Percentiles rank a stretch among this genome's conserved stretches.
Evolutionary conservation across 2,113 vertebrate species (phyloP).

Genomic region (Ahaetulla prasina): DNA sequence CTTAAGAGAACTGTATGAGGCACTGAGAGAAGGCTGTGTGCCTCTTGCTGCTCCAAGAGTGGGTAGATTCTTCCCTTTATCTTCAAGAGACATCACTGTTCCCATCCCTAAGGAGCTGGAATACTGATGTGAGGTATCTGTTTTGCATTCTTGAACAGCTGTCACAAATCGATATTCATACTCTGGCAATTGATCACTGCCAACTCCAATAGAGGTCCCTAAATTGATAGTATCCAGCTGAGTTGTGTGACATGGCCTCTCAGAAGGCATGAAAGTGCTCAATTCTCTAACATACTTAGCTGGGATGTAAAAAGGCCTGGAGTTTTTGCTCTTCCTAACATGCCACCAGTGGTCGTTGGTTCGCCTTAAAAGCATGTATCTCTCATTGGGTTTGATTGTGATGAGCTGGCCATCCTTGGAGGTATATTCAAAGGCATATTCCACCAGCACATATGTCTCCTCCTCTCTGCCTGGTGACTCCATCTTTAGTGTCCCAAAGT

Average conservation of each 20-base stretch:
- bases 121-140: background rate
- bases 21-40: background rate
- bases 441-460: conserved; percentile 80
- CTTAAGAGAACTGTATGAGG: conserved; percentile 20
- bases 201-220: background rate
- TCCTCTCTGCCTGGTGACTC: conserved; percentile 43
- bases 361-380: conserved; percentile 79
- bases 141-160: background rate
- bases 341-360: conserved; percentile 93
- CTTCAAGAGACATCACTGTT: background rate
- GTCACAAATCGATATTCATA: conserved; percentile 68
- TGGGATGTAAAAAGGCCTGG: conserved; percentile 84
- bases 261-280: conserved; percentile 34
- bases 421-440: conserved; percentile 81
- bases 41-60: background rate
- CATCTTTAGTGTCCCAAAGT: conserved; percentile 19
- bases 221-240: background rate
- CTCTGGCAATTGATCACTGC: background rate
- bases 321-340: conserved; percentile 70
- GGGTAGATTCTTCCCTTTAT: background rate
- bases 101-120: background rate
- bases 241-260: conserved; percentile 23
- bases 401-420: conserved; percentile 77
- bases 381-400: conserved; percentile 84
- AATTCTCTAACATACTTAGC: conserved; percentile 84